phyloP scores from a whole-genome alignment of 2,888 invertebrate genomes.

The Beris morrisii region DNA sequence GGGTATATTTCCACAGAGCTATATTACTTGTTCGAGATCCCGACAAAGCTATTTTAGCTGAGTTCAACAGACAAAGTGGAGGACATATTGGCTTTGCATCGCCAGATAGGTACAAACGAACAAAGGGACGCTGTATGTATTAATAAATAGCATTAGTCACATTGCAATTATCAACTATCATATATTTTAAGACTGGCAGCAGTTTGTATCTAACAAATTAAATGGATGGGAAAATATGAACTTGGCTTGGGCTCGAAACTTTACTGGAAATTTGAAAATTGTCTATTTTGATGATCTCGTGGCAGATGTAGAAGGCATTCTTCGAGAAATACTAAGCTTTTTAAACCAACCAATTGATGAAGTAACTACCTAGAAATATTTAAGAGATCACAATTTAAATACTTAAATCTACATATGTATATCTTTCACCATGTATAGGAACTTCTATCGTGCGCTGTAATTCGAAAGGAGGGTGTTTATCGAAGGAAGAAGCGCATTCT shows the following conservation, averaged over 20 bases:
- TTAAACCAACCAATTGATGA: slow-evolving; percentile 61
- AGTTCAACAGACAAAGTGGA: slow-evolving; percentile 78
- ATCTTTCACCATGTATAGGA: slow-evolving; percentile 48
- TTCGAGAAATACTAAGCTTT: slow-evolving; percentile 64
- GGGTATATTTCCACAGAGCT: slow-evolving; percentile 66
- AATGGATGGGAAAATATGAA: slow-evolving; percentile 71
- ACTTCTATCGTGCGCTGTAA: slow-evolving; percentile 63
- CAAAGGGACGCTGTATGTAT: slow-evolving; percentile 64
- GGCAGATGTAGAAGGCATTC: slow-evolving; percentile 61
- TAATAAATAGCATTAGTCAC: background rate
- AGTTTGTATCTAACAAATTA: slow-evolving; percentile 68
- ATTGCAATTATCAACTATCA: slow-evolving; percentile 3
- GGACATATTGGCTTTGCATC: slow-evolving; percentile 81
- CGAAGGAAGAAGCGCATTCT: slow-evolving; percentile 66
- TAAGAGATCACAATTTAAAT: background rate
- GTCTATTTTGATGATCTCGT: slow-evolving; percentile 73
- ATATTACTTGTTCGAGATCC: slow-evolving; percentile 73
- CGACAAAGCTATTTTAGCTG: slow-evolving; percentile 68
- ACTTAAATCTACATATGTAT: background rate
- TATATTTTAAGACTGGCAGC: slow-evolving; percentile 66
- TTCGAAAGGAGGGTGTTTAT: slow-evolving; percentile 71
- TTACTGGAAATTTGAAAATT: slow-evolving; percentile 68
- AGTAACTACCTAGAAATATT: slow-evolving; percentile 47
- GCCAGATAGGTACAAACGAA: slow-evolving; percentile 64
- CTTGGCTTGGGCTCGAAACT: slow-evolving; percentile 69